Evolutionary conservation across 2,888 invertebrate genomes (phyloP).

Genomic region (Dioctria rufipes): DNA sequence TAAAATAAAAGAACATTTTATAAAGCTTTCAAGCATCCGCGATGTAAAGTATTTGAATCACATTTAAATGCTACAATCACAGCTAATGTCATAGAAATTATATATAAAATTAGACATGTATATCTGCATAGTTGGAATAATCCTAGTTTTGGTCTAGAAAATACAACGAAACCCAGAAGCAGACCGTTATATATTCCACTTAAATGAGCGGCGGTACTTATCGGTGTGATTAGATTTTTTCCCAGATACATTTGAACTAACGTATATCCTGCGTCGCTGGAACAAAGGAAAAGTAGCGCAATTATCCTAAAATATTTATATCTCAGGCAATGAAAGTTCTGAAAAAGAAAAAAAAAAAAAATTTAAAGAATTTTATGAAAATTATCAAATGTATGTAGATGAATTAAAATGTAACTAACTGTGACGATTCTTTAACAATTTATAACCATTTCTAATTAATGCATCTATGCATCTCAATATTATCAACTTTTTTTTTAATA

Average conservation of each 20-base stretch:
- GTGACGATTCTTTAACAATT: no score
- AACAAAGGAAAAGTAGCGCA: constrained; percentile 77
- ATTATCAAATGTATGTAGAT: neutral
- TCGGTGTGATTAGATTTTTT: constrained; percentile 71
- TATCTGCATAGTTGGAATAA: neutral
- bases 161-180: constrained; percentile 74
- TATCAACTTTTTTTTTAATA: no score
- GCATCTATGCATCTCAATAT: no score
- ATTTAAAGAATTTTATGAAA: no score
- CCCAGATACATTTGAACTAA: constrained; percentile 71
- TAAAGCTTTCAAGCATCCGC: neutral
- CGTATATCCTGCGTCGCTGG: constrained; percentile 77
- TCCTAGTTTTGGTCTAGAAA: constrained; percentile 57
- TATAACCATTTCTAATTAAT: no score
- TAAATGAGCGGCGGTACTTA: constrained; percentile 82
- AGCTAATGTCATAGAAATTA: constrained; percentile 2
- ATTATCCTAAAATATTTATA: constrained; percentile 73
- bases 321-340: constrained; percentile 72
- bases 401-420: constrained; percentile 13
- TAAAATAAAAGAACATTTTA: no score
- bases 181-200: constrained; percentile 80
- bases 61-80: constrained; percentile 22
- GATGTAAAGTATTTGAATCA: neutral
- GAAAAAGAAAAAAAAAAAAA: constrained; percentile 60
- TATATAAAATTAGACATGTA: constrained; percentile 9